phyloP scores from a whole-genome alignment of 2,797 vertebrate genomes.

The Trichosurus vulpecula region DNA sequence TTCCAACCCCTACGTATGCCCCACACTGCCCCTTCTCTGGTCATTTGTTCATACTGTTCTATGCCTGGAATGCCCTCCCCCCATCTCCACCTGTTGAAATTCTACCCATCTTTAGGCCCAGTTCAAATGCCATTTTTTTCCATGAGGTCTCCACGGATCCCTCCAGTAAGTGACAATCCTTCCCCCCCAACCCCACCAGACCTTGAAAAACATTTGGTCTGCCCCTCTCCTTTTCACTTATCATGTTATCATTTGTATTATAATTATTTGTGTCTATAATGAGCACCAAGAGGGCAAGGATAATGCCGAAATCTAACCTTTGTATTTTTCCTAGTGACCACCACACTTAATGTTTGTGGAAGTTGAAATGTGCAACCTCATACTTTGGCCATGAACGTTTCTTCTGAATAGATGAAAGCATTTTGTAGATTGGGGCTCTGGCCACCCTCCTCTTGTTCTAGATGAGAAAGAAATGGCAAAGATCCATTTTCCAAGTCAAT shows the following conservation, averaged over 20 bases:
- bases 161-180: neutral
- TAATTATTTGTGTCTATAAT: neutral
- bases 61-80: neutral
- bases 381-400: slow-evolving; percentile 21
- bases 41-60: neutral
- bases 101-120: neutral
- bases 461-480: neutral
- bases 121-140: neutral
- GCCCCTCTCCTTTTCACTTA: neutral
- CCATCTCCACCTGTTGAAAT: neutral
- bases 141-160: neutral
- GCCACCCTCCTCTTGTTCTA: neutral
- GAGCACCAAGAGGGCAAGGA: neutral
- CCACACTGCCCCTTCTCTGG: neutral
- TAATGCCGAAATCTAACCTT: neutral
- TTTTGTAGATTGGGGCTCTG: neutral
- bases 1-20: neutral
- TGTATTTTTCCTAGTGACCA: neutral
- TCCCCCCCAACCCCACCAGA: neutral
- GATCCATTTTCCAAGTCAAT: neutral
- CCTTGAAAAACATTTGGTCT: neutral
- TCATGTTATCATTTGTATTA: neutral
- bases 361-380: neutral
- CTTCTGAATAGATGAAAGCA: slow-evolving; percentile 7
- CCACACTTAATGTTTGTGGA: neutral